phyloP scores from a whole-genome alignment of 2,888 invertebrate genomes.

The Labia minor region DNA sequence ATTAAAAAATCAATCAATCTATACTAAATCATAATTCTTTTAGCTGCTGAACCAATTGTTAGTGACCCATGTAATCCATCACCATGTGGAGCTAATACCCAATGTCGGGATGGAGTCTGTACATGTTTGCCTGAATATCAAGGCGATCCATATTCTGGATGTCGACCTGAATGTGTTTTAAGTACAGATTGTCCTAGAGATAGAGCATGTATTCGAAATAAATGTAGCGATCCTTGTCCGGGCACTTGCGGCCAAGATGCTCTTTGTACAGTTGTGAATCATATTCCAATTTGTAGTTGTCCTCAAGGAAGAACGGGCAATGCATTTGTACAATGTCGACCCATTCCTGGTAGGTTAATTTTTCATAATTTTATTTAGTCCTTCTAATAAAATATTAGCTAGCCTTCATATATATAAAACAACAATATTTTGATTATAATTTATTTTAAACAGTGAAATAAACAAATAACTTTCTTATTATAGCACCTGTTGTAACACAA shows the following conservation, averaged over 20 bases:
- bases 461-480: not conserved
- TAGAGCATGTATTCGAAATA: constrained; percentile 60
- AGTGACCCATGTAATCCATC: constrained; percentile 30
- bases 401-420: no score
- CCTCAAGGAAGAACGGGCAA: constrained; percentile 53
- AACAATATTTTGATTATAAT: no score
- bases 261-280: constrained; percentile 50
- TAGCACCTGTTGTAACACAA: constrained; percentile 27
- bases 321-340: constrained; percentile 53
- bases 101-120: constrained; percentile 32
- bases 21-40: not conserved
- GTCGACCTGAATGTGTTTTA: constrained; percentile 66
- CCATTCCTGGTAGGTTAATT: constrained; percentile 45
- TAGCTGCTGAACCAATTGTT: constrained; percentile 15
- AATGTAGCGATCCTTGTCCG: constrained; percentile 61
- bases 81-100: constrained; percentile 33
- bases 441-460: constrained; percentile 5
- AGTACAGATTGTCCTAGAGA: constrained; percentile 59
- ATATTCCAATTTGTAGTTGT: constrained; percentile 57
- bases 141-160: constrained; percentile 44
- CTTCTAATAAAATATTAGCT: no score
- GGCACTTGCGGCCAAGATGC: constrained; percentile 53
- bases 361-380: no score
- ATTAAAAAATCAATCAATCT: not conserved
- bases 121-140: constrained; percentile 32